Evolutionary conservation across 2,888 invertebrate species (phyloP).

Genomic region (Hoplodrina blanda): DNA sequence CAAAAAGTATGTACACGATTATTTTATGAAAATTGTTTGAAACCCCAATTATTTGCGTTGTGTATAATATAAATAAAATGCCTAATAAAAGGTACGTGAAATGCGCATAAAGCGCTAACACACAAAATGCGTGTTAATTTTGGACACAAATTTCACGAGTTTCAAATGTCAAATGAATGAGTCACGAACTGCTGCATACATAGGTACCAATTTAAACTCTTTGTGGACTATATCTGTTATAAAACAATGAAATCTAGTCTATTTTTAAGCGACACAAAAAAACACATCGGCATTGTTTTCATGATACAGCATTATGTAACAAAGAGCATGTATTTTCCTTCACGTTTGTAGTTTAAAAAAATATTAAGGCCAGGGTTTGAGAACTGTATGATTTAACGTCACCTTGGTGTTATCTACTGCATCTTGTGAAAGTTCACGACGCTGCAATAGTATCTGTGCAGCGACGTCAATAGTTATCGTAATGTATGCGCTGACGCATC

Average conservation of each 20-base stretch:
- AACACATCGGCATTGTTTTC: constrained; percentile 16
- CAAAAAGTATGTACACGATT: background rate
- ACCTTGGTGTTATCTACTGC: constrained; percentile 30
- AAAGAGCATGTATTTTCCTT: constrained; percentile 10
- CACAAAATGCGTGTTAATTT: constrained; percentile 38
- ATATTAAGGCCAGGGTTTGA: constrained; percentile 29
- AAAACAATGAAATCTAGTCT: constrained; percentile 22
- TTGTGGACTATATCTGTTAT: constrained; percentile 19
- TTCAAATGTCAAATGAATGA: constrained; percentile 44
- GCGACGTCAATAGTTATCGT: constrained; percentile 1
- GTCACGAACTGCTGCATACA: constrained; percentile 27
- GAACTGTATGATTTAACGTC: constrained; percentile 23
- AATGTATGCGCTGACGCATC: constrained; percentile 25
- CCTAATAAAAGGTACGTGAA: constrained; percentile 1
- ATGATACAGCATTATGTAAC: constrained; percentile 7
- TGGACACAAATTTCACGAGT: constrained; percentile 39
- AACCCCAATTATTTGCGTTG: background rate
- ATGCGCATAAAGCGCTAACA: constrained; percentile 12
- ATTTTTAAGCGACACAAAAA: constrained; percentile 12
- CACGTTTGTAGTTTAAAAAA: background rate
- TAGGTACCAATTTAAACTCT: constrained; percentile 30
- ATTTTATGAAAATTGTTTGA: background rate
- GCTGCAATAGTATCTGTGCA: constrained; percentile 11
- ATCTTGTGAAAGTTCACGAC: constrained; percentile 42
- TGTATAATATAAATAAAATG: constrained; percentile 3